phyloP scores from a whole-genome alignment of 2,797 vertebrate species.

The Anableps anableps region DNA sequence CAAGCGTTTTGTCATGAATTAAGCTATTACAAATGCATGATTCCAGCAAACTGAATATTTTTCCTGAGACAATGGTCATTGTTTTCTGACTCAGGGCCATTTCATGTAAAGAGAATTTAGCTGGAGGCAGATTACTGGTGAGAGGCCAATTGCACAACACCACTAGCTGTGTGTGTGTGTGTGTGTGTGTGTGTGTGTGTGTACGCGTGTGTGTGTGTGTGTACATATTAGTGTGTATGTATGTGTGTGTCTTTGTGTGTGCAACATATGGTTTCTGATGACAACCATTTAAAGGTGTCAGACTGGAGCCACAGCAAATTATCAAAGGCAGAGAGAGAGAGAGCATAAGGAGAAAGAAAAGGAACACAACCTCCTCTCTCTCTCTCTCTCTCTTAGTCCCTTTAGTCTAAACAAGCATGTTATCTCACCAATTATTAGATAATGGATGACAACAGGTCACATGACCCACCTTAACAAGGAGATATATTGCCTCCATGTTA shows the following conservation, averaged over 20 bases:
- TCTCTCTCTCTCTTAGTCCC: constrained; percentile 42
- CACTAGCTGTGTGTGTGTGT: constrained; percentile 13
- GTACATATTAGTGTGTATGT: background rate
- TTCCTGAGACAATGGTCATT: constrained; percentile 12
- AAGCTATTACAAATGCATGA: background rate
- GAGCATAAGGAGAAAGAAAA: background rate
- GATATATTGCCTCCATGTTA: constrained; percentile 39
- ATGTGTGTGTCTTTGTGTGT: background rate
- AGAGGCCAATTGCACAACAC: constrained; percentile 41
- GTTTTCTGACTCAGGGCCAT: constrained; percentile 20
- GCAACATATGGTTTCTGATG: constrained; percentile 91
- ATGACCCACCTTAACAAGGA: constrained; percentile 57
- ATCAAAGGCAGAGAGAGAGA: constrained; percentile 57
- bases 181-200: background rate
- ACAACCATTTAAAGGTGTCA: constrained; percentile 93
- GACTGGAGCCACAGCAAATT: constrained; percentile 94
- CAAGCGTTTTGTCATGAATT: background rate
- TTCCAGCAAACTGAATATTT: background rate
- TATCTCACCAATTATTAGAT: constrained; percentile 89
- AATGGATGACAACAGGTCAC: constrained; percentile 88
- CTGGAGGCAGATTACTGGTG: constrained; percentile 56
- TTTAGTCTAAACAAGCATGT: constrained; percentile 93
- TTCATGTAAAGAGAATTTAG: constrained; percentile 59
- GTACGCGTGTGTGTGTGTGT: background rate
- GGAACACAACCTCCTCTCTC: constrained; percentile 22